A percentile compares a stretch with the other conserved stretches of the same genome.
Conservation (phyloP, 2,888 invertebrate genomes). For the Shargacucullia verbasci region DNA sequence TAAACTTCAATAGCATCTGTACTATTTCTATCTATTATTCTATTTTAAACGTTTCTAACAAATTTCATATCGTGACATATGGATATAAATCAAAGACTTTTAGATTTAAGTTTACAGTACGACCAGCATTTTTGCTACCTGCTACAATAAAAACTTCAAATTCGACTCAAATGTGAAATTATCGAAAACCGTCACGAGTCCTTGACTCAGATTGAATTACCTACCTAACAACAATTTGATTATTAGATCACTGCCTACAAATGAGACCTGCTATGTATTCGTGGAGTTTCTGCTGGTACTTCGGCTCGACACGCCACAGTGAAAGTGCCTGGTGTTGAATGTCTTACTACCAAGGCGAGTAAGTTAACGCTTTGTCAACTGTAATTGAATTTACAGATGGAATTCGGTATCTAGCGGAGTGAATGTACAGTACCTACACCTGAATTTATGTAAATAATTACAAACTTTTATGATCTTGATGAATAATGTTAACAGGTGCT, state of each 20-base stretch:
- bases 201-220: conserved; percentile 14
- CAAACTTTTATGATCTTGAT: conserved; percentile 26
- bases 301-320: conserved; percentile 55
- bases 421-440: conserved; percentile 37
- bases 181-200: conserved; percentile 1
- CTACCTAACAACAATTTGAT: conserved; percentile 14
- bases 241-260: conserved; percentile 24
- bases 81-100: too few relatives aligned
- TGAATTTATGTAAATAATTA: conserved; percentile 43
- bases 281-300: conserved; percentile 37
- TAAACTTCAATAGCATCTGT: too few relatives aligned
- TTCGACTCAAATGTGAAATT: background rate
- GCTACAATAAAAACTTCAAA: background rate
- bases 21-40: too few relatives aligned
- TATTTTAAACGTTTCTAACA: too few relatives aligned
- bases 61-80: too few relatives aligned
- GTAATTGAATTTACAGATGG: conserved; percentile 70
- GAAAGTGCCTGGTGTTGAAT: conserved; percentile 78
- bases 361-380: conserved; percentile 72
- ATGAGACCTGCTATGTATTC: conserved; percentile 26
- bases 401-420: conserved; percentile 52
- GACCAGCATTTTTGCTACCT: background rate
- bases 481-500: too few relatives aligned
- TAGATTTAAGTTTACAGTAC: too few relatives aligned
- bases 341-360: conserved; percentile 68